Evolutionary conservation across 1,140 invertebrate species (phyloP).

Genomic region (Saccostrea glomerata): DNA sequence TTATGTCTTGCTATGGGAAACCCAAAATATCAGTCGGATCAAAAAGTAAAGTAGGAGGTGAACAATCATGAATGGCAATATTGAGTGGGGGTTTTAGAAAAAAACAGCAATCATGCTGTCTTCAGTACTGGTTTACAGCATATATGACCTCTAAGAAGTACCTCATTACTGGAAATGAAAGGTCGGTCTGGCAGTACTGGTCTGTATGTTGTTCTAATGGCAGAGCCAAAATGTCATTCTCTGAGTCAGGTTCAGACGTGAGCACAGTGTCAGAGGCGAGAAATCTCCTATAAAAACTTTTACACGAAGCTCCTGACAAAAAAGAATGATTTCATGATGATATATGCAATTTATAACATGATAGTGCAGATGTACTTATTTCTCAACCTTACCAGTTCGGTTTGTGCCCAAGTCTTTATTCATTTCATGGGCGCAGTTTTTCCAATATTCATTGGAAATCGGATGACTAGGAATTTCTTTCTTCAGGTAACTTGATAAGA

Average conservation of each 20-base stretch:
- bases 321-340: not conserved
- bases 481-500: not conserved
- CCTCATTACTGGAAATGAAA: conserved; percentile 23
- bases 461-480: not conserved
- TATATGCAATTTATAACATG: not conserved
- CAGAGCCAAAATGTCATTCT: not conserved
- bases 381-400: conserved; percentile 23
- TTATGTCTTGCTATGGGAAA: too few species aligned
- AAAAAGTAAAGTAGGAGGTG: too few species aligned
- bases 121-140: too few species aligned
- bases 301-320: not conserved
- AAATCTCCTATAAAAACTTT: conserved; percentile 22
- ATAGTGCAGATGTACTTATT: not conserved
- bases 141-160: not conserved
- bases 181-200: not conserved
- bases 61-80: too few species aligned
- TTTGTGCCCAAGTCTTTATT: conserved; percentile 23
- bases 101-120: too few species aligned
- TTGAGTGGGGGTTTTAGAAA: too few species aligned
- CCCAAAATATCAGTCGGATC: too few species aligned
- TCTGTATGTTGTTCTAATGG: not conserved
- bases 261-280: not conserved
- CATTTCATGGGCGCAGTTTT: conserved; percentile 21
- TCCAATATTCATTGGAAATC: conserved; percentile 20
- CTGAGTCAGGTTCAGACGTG: not conserved